These are phyloP conservation scores for Arbacia lixula DNA, from an alignment of 53 echinoderm and acorn worm genomes.

Conservation along the genomic window DNA sequence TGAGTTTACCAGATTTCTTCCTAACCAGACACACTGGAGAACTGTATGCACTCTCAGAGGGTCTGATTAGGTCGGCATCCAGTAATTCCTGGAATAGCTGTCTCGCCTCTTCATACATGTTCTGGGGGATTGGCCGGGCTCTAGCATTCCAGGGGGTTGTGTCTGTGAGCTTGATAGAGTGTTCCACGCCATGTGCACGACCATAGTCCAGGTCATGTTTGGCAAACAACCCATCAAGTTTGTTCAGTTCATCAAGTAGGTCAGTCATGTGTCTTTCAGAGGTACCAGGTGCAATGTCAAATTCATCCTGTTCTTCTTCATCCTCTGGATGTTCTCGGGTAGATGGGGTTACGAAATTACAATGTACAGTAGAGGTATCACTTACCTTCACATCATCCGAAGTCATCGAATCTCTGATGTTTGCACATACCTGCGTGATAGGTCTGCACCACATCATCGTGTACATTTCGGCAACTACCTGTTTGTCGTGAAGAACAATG, in stretches of 20 bases:
- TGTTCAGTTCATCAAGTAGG: not conserved
- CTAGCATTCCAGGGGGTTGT: not conserved
- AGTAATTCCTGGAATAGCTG: conserved; percentile 27
- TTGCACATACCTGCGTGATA: not conserved
- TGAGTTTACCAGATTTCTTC: conserved; percentile 2
- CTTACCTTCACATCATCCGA: not conserved
- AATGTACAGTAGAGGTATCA: not conserved
- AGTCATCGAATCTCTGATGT: not conserved
- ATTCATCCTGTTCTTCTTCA: not conserved
- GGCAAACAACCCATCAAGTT: conserved; percentile 8
- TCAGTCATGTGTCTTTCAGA: not conserved
- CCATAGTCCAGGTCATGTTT: conserved; percentile 18
- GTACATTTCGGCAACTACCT: not conserved
- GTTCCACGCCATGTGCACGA: not conserved
- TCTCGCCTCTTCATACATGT: conserved; percentile 37
- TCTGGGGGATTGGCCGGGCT: conserved; percentile 34
- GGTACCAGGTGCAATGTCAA: not conserved
- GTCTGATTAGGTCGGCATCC: conserved; percentile 31
- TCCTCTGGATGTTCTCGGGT: not conserved
- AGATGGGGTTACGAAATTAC: not conserved
- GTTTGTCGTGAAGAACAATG: not conserved
- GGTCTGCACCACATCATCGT: conserved; percentile 4
- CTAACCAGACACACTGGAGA: conserved; percentile 29
- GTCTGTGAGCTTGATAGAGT: conserved; percentile 26
- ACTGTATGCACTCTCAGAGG: conserved; percentile 23